Base-by-base conservation (phyloP, 2,797 vertebrate species). In the Pterois miles region DNA sequence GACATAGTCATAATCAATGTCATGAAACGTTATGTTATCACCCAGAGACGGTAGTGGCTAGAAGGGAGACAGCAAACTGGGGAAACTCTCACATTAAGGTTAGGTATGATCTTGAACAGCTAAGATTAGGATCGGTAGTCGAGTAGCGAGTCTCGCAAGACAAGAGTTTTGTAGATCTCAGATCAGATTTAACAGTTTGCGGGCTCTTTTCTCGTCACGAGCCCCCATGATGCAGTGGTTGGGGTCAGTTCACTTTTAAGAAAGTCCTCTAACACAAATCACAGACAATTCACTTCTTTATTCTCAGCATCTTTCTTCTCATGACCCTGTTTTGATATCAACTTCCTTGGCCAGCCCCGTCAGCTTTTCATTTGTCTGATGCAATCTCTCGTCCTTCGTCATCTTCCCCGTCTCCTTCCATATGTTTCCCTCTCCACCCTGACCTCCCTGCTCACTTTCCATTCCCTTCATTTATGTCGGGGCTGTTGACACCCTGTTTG, bases 401-500 rank as follows among this genome's bases (percentile, higher is more conserved):
- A 22, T 38, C 62, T 23, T 43, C 59, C 20, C 18, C 3, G 13
- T 63, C 48, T 46, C 52, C 38, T 29, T 62, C 54, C 23, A 16
- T 70, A 25, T 70, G n/a, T 60, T 64, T 50, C 54, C 3, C 43
- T 58, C 75, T 64, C 23, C 57, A 48, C 50, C 20, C 63, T 86
- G 81, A 91, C 85, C 85, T 78, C 77, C 71, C 31, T 0, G 18
- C 58, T 89, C 76, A 60, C 33, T 85, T 86, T 84, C 62, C 65
- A 74, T 83, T 84, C 65, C 54, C 29, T 60, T 76, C 71, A 59
- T 83, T 85, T 71, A 65, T 74, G 83, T 81, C 14, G 5, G 29
- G 40, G 48, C 20, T 83, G 82, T 83, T 84, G 84, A 90, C 81
- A 70, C 80, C 74, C 53, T 64, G 84, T 74, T 84, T 78, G 74